Evolutionary conservation across 2,888 invertebrate genomes (phyloP), one percentile per base, ranked within the genome.

Genomic region (Trichogramma evanescens): DNA sequence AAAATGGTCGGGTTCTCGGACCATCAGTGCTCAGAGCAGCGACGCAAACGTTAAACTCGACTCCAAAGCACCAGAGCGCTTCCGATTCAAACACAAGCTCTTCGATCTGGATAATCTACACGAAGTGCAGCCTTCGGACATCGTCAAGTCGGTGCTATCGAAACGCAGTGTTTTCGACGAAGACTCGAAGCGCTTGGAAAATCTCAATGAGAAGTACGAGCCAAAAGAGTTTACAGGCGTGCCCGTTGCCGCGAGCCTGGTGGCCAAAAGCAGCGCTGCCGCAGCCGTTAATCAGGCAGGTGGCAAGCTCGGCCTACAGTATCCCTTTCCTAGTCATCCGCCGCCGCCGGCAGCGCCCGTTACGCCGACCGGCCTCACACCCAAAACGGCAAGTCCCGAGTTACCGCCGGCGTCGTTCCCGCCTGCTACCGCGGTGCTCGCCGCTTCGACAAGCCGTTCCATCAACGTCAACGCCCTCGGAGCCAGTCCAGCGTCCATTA

Each of bases 151-250:
- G 39, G 85, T 97, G 70, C 83, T 96, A 71, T 93, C 95, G 5
- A 93, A 93, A 77, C 88, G 91, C 65, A 95, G 94, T 56, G 93
- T 97, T 57, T 96, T 97, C 78, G 97, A 97, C 76, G 96, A 96
- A 77, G 97, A 97, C 77, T 87, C 91, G 48, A 94, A 95, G 78
- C 83, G 97, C 44, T 82, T 97, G 61, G 95, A 95, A 77, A 92
- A 91, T 71, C 88, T 91, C 61, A 84, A 88, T 74, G 87, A 94
- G 78, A 86, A 92, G 80, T 87, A 93, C 80, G 86, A 94, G 80
- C 86, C 82, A 63, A 82, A 77, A 66, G 85, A 85, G 65, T 84
- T 83, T 68, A 78, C 78, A 50, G 70, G 70, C 6, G 71, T 74
- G 13, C 57, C 66, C 51, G 44, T 59, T 0, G 61, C 64, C 63